Conservation (phyloP, 2,113 vertebrate genomes). For the Muntiacus muntjak region DNA sequence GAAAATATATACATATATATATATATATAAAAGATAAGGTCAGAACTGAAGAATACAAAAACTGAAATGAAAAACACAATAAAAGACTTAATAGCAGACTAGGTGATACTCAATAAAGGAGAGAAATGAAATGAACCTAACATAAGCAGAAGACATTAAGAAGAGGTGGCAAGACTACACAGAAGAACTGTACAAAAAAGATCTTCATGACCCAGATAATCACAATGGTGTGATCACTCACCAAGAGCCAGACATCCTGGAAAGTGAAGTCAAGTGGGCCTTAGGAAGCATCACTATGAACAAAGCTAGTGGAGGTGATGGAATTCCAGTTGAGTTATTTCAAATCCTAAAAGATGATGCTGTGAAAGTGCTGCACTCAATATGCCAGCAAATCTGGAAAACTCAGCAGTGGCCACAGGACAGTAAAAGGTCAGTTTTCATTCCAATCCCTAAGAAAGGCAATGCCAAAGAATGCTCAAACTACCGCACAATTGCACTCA, state of each 20-base stretch:
- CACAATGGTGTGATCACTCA: not conserved
- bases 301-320: not conserved
- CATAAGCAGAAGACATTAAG: not conserved
- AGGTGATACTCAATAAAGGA: not conserved
- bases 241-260: not conserved
- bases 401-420: not conserved
- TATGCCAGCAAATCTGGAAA: not conserved
- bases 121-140: not conserved
- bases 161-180: not conserved
- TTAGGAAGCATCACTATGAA: not conserved
- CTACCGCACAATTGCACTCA: not conserved
- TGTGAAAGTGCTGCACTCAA: not conserved
- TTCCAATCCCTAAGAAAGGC: not conserved
- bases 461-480: not conserved
- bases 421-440: not conserved
- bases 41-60: not conserved
- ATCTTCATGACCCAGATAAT: not conserved
- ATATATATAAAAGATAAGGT: not conserved
- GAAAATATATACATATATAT: not conserved
- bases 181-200: not conserved
- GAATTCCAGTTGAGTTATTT: accelerated
- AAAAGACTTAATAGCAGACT: not conserved
- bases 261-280: not conserved
- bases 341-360: not conserved
- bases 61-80: not conserved